Evolutionary conservation across 2,888 invertebrate genomes (phyloP), one percentile per base, ranked within the genome.

Genomic region (Timandra comae): DNA sequence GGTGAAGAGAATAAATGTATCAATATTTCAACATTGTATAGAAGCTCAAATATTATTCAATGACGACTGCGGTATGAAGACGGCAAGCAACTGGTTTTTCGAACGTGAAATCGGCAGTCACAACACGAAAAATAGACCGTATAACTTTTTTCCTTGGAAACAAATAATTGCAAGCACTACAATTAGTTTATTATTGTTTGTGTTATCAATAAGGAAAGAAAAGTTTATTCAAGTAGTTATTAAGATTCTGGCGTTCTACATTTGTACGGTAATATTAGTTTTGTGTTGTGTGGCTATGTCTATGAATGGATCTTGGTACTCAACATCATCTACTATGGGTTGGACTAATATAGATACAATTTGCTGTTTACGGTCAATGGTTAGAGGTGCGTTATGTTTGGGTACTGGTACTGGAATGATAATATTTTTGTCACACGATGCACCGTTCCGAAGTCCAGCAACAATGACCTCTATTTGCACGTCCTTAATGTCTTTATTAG

Each of bases 41-140:
- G 79, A 81, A 59, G 65, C 77, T 16, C 71, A 74, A 52, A 36
- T 43, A 7, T 40, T 79, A 33, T 78, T 71, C 33, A 49, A 59
- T n/a, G 63, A 63, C n/a, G 76, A 79, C 35, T 80, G 81, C 13
- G 77, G 75, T 2, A 70, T 76, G 57, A 70, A 70, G 51, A 82
- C 80, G 2, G 78, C 81, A 2, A 79, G 78, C 39, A 56, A 56
- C 30, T 72, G 59, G 31, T 80, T 82, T 40, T 85, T 72, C 40
- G 70, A 74, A 32, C 62, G 59, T 19, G 73, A 73, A 61, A 79
- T 84, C 32, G 76, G 77, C 3, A 35, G 45, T 13, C 70, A 67
- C 27, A 71, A 63, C 26, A 72, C 76, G 1, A 12, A 20, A 3
- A 38, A 40, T 3, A 53, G 57, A 28, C 7, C 45, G 4, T 38